These are phyloP conservation scores for Glossophaga mutica DNA, from an alignment of 2,797 vertebrate species.

Conservation along the genomic window DNA sequence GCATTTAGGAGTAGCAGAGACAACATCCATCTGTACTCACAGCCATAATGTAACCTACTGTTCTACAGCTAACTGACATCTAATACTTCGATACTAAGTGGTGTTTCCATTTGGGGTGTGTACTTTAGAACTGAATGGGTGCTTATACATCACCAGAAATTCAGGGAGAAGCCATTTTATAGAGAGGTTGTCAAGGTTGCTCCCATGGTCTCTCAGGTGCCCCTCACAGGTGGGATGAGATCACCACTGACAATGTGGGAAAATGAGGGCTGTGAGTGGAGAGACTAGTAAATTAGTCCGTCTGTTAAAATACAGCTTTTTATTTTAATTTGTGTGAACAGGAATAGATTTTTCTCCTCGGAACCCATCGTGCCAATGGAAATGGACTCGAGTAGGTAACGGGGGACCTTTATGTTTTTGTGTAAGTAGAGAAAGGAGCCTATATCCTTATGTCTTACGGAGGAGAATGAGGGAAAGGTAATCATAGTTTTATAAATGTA, in stretches of 20 bases:
- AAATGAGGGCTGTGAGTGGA: background rate
- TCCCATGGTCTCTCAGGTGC: background rate
- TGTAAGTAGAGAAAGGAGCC: background rate
- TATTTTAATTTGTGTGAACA: background rate
- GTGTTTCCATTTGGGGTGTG: slow-evolving; percentile 77
- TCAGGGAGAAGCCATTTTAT: background rate
- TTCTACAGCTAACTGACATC: slow-evolving; percentile 77
- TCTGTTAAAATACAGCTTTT: background rate
- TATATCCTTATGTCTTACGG: background rate
- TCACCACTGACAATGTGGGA: background rate
- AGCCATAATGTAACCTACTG: slow-evolving; percentile 77
- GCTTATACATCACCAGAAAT: slow-evolving; percentile 76
- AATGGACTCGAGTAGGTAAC: background rate
- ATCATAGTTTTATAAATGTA: background rate
- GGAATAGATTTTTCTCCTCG: background rate
- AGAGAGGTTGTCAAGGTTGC: background rate
- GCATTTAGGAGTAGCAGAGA: slow-evolving; percentile 77
- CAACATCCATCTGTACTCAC: slow-evolving; percentile 81
- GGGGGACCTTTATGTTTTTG: background rate
- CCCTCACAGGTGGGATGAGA: background rate
- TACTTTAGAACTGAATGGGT: slow-evolving; percentile 76
- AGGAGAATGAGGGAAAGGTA: background rate
- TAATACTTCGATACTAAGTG: slow-evolving; percentile 69
- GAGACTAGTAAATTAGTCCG: background rate
- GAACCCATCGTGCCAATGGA: background rate